phyloP scores from a whole-genome alignment of 2,113 vertebrate genomes.

The Apeltes quadracus region DNA sequence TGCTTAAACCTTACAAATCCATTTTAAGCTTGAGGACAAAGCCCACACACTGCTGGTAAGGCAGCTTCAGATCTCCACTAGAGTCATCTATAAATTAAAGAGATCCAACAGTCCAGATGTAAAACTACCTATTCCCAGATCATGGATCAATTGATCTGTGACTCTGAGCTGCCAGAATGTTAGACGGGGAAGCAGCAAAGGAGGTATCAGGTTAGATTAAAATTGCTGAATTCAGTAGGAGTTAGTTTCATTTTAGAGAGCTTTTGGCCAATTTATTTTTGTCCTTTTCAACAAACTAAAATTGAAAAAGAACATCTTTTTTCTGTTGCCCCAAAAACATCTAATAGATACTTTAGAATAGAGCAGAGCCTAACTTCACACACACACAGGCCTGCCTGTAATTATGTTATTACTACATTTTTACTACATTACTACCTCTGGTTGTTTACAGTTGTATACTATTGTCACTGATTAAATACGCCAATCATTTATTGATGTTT shows the following conservation, averaged over 20 bases:
- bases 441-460: slow-evolving; percentile 7
- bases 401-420: neutral
- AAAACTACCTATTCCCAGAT: neutral
- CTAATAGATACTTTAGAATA: neutral
- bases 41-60: too few relatives aligned
- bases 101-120: neutral
- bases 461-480: slow-evolving; percentile 17
- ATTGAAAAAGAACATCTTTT: neutral
- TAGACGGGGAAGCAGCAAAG: too few relatives aligned
- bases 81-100: neutral
- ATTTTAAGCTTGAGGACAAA: neutral
- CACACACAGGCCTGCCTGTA: neutral
- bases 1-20: neutral
- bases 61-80: too few relatives aligned
- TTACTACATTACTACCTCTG: neutral
- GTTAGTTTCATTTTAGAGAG: too few relatives aligned
- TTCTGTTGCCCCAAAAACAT: neutral
- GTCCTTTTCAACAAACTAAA: too few relatives aligned
- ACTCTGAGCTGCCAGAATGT: too few relatives aligned
- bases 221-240: too few relatives aligned
- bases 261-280: too few relatives aligned
- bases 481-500: slow-evolving; percentile 38
- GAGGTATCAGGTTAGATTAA: too few relatives aligned
- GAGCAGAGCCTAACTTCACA: neutral
- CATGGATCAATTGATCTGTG: too few relatives aligned